These are phyloP conservation scores for Protosalanx chinensis DNA, from an alignment of 2,797 vertebrate genomes.

Conservation along the genomic window DNA sequence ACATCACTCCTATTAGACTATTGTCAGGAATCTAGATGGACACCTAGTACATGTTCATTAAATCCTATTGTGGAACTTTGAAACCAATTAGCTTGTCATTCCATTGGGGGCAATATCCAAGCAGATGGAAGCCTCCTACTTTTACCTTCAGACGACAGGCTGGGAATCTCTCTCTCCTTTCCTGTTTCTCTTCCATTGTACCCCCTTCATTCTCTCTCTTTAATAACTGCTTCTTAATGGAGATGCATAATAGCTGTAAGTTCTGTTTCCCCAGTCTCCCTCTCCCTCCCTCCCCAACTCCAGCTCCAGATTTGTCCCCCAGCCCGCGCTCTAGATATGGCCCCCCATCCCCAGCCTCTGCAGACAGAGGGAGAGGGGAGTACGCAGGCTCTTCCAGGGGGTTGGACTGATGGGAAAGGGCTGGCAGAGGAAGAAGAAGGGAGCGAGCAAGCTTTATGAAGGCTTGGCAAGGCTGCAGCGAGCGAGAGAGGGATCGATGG, in stretches of 20 bases:
- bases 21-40: too few species aligned
- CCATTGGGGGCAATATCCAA: constrained; percentile 49
- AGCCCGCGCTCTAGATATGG: constrained; percentile 18
- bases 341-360: constrained; percentile 28
- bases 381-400: constrained; percentile 61
- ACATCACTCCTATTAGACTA: too few species aligned
- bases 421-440: constrained; percentile 46
- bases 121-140: constrained; percentile 46
- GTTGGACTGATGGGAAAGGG: constrained; percentile 73
- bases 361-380: constrained; percentile 41
- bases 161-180: too few species aligned
- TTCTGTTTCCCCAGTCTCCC: not conserved
- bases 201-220: too few species aligned
- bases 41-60: too few species aligned
- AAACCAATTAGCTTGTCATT: constrained; percentile 47
- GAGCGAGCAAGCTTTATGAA: constrained; percentile 64
- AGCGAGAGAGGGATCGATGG: constrained; percentile 28
- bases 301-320: constrained; percentile 4
- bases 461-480: constrained; percentile 53
- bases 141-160: too few species aligned
- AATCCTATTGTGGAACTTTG: too few species aligned
- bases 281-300: not conserved
- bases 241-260: not conserved
- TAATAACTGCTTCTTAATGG: too few species aligned
- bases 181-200: too few species aligned